Evolutionary conservation across 2,797 vertebrate genomes (phyloP), one percentile per base, ranked within the genome.

Genomic region (Poeciliopsis gracilis): DNA sequence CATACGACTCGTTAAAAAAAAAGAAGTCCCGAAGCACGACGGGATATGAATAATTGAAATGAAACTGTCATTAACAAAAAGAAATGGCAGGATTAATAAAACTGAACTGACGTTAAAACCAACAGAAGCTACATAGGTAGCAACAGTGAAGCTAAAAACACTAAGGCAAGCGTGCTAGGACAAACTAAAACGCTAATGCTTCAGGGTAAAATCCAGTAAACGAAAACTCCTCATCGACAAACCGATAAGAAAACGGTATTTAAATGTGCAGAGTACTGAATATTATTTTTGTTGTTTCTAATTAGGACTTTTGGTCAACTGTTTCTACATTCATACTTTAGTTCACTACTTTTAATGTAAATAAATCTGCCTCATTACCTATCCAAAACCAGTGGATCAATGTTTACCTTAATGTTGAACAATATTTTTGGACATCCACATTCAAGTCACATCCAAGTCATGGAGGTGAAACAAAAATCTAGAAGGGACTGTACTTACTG

Each of bases 91-190:
- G 10, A 43, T 3, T 6, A 63, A 70, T 71, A 10, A 36, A 30
- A 3, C 9, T 1, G 15, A 12, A 1, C 1, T 18, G 0, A 66
- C 25, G 3, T 25, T 12, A 4, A 38, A 43, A 0, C 18, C 16
- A 25, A 5, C 5, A 7, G 30, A 30, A 45, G 18, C 0, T 16
- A 2, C 7, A 20, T 11, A 16, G 6, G 4, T 33, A 36, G 7
- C 7, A 15, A 16, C 25, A 18, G 2, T 1, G 1, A 23, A 0
- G 72, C 2, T 47, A 49, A 72, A 23, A 46, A 63, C 23, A 82
- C 23, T 89, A 93, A 0, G 90, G 92, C 71, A 86, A 88, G 79
- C 79, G 16, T 0, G 51, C 0, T 61, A 1, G 87, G 89, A 82
- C 90, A 90, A 46, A 12, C 2, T 72, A 3, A 63, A 66, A 53